phyloP scores from a whole-genome alignment of 1,140 invertebrate genomes.

The Zaprionus inermis region DNA sequence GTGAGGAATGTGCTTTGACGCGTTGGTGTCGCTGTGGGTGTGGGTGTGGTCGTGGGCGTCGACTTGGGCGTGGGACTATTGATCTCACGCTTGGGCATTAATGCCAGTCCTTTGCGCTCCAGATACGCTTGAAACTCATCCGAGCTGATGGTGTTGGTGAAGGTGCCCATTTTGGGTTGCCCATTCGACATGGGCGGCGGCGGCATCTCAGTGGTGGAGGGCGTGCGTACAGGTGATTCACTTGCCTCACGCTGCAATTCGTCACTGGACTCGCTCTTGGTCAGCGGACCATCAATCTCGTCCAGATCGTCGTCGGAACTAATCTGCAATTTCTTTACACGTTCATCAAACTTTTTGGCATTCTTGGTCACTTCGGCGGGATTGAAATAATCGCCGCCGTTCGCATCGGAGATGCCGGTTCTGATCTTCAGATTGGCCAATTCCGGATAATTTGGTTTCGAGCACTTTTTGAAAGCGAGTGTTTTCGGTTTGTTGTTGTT shows the following conservation, averaged over 20 bases:
- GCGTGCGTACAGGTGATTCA: too few relatives aligned
- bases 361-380: slow-evolving; percentile 78
- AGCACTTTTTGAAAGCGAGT: slow-evolving; percentile 72
- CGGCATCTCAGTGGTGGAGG: not conserved
- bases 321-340: slow-evolving; percentile 80
- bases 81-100: slow-evolving; percentile 63
- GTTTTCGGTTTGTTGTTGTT: slow-evolving; percentile 39
- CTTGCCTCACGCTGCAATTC: slow-evolving; percentile 46
- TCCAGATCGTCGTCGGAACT: slow-evolving; percentile 81
- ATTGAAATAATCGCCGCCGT: slow-evolving; percentile 61
- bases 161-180: slow-evolving; percentile 43
- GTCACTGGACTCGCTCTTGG: slow-evolving; percentile 78
- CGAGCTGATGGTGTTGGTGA: slow-evolving; percentile 81
- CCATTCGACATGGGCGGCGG: not conserved
- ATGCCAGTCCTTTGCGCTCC: slow-evolving; percentile 70
- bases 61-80: slow-evolving; percentile 19
- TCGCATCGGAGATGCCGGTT: slow-evolving; percentile 61
- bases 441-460: slow-evolving; percentile 83
- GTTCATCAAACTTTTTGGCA: slow-evolving; percentile 81
- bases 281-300: slow-evolving; percentile 76
- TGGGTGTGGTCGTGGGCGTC: slow-evolving; percentile 8
- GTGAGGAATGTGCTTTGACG: slow-evolving; percentile 6
- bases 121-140: slow-evolving; percentile 81
- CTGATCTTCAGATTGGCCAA: slow-evolving; percentile 79
- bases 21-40: slow-evolving; percentile 16